These are phyloP conservation scores for Archilochus colubris DNA, from an alignment of 2,113 vertebrate genomes.

Conservation along the genomic window DNA sequence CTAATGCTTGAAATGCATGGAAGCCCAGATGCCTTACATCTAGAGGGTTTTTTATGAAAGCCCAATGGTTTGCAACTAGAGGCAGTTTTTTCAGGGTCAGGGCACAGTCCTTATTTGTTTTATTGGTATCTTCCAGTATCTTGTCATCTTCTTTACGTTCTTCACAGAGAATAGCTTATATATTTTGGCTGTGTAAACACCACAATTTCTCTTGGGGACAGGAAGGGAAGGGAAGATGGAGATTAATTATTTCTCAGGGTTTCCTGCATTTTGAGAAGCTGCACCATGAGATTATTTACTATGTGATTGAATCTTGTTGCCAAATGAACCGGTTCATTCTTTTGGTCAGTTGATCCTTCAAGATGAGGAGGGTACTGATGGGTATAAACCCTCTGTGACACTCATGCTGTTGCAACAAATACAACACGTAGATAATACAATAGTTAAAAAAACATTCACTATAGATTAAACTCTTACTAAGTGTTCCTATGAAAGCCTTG, in stretches of 20 bases:
- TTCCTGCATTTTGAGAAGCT: not conserved
- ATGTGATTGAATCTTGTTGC: not conserved
- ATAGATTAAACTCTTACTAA: not conserved
- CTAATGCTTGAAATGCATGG: too few relatives aligned
- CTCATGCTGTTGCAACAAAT: not conserved
- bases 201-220: not conserved
- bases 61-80: not conserved
- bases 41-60: not conserved
- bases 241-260: not conserved
- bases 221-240: not conserved
- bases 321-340: not conserved
- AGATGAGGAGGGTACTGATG: accelerated
- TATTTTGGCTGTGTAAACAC: not conserved
- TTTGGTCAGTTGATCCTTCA: not conserved
- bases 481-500: not conserved
- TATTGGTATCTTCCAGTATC: conserved; percentile 4
- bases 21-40: conserved; percentile 21
- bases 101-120: not conserved
- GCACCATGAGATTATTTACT: not conserved
- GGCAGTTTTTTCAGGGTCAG: not conserved
- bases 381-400: not conserved
- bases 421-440: not conserved
- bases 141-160: not conserved
- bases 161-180: not conserved
- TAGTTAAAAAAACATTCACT: not conserved